phyloP scores from a whole-genome alignment of 2,888 invertebrate species.

The Agonopterix heracliana region DNA sequence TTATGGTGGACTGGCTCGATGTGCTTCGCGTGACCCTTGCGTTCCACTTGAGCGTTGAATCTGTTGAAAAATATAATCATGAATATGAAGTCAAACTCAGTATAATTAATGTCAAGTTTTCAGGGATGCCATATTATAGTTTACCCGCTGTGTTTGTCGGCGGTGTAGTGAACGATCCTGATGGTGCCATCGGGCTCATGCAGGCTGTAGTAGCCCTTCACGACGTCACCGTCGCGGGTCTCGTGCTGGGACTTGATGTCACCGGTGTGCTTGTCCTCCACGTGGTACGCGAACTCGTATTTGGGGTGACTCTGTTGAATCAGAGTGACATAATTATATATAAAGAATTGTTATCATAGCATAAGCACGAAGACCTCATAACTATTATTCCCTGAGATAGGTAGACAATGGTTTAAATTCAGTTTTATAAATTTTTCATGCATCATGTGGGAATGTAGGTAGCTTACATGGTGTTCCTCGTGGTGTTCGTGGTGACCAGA shows the following conservation, averaged over 20 bases:
- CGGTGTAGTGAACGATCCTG: constrained; percentile 30
- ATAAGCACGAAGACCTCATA: too few relatives aligned
- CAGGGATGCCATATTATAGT: not conserved
- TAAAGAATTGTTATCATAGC: not conserved
- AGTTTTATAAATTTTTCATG: too few relatives aligned
- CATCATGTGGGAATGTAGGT: too few relatives aligned
- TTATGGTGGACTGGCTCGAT: constrained; percentile 19
- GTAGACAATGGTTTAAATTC: too few relatives aligned
- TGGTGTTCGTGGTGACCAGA: constrained; percentile 7
- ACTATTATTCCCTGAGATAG: too few relatives aligned
- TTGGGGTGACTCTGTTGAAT: constrained; percentile 25
- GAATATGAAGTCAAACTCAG: not conserved
- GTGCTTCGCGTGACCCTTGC: constrained; percentile 25
- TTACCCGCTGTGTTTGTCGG: constrained; percentile 40
- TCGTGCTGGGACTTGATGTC: constrained; percentile 64
- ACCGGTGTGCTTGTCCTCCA: constrained; percentile 65
- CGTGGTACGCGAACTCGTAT: constrained; percentile 58
- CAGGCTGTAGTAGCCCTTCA: constrained; percentile 72
- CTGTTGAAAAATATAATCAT: not conserved
- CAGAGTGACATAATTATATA: not conserved
- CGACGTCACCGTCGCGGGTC: constrained; percentile 69
- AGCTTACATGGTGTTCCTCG: constrained; percentile 1
- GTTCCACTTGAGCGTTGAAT: constrained; percentile 27
- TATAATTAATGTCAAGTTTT: not conserved
- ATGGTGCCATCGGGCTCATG: constrained; percentile 69